Conservation (phyloP, 2,888 invertebrate genomes). For the Agrochola lychnidis region DNA sequence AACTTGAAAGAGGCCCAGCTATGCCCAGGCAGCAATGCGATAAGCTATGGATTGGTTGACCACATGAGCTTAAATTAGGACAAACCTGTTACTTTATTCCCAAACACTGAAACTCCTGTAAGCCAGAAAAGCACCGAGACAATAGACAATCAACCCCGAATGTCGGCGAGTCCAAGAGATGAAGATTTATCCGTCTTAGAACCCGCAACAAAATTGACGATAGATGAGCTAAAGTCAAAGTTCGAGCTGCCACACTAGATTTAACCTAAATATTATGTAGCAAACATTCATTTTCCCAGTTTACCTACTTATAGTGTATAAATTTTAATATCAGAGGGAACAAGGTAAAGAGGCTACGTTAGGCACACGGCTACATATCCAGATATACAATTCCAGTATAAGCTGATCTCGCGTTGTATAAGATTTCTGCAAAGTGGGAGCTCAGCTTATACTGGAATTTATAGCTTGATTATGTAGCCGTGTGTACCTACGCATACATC, state of each 20-base stretch:
- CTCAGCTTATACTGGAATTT: too few species aligned
- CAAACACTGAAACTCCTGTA: background rate
- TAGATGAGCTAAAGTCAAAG: background rate
- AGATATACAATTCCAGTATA: too few species aligned
- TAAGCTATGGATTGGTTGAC: background rate
- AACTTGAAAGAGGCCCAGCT: background rate
- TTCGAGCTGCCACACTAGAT: background rate
- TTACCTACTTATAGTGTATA: background rate
- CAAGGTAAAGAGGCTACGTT: conserved; percentile 28
- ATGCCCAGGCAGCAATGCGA: background rate
- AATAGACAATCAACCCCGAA: too few species aligned
- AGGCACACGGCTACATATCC: background rate
- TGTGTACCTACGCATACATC: conserved; percentile 16
- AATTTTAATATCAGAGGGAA: conserved; percentile 35
- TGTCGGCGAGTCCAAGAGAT: background rate
- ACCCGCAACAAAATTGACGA: background rate
- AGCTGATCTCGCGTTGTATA: too few species aligned
- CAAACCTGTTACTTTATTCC: too few species aligned
- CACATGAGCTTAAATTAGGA: background rate
- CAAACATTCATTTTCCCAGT: conserved; percentile 6
- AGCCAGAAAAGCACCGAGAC: background rate
- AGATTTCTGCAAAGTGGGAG: too few species aligned
- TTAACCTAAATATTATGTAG: background rate
- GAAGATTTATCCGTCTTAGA: background rate
- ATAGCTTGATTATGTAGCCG: too few species aligned